A percentile compares a stretch with the other conserved stretches of the same genome.
These are phyloP conservation scores for Podabrus alpinus DNA, from an alignment of 2,888 invertebrate genomes.

Conservation along the genomic window DNA sequence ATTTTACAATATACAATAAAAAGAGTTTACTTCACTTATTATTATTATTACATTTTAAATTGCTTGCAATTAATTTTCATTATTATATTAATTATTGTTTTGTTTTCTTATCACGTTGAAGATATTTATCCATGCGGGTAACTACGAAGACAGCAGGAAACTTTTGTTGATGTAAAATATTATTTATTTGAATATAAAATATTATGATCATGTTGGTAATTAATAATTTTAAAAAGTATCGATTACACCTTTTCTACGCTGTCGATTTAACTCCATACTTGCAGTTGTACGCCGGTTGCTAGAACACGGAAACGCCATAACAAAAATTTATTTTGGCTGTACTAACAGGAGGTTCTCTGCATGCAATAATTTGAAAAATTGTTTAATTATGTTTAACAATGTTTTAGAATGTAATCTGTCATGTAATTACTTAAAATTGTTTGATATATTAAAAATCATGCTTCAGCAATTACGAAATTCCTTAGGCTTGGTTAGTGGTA, in stretches of 20 bases:
- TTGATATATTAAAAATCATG: conserved; percentile 1
- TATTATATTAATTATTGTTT: not conserved
- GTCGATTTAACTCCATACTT: not conserved
- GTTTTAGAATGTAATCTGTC: not conserved
- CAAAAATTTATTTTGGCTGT: not conserved
- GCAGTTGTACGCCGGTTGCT: no score
- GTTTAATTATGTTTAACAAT: conserved; percentile 3
- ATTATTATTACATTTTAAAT: not conserved
- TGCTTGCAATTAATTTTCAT: not conserved
- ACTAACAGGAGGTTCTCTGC: not conserved
- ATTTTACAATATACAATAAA: not conserved
- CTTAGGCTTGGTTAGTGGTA: not conserved
- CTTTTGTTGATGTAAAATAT: not conserved
- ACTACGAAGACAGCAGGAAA: not conserved
- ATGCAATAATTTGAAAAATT: not conserved
- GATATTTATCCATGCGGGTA: not conserved
- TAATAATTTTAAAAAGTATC: not conserved
- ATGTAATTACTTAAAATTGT: conserved; percentile 2
- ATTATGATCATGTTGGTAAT: not conserved
- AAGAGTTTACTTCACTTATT: not conserved
- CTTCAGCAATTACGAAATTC: not conserved
- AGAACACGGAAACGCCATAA: not conserved
- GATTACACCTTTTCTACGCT: not conserved
- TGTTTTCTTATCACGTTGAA: not conserved
- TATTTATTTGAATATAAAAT: not conserved